phyloP scores from a whole-genome alignment of 2,888 invertebrate genomes.

The Crocallis elinguaria region DNA sequence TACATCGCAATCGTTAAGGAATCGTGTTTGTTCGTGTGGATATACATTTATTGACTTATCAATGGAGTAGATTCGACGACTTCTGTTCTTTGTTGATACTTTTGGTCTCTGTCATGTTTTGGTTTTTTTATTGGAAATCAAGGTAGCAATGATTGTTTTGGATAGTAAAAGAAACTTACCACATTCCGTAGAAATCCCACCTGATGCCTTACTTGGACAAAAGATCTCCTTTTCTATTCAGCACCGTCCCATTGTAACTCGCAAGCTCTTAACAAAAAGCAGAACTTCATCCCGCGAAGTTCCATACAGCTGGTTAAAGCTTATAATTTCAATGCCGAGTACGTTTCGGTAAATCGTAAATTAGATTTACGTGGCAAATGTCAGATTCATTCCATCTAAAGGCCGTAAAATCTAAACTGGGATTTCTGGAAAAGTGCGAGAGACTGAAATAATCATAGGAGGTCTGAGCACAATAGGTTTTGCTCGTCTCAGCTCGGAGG shows the following conservation, averaged over 20 bases:
- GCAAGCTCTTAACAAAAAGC: conserved; percentile 33
- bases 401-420: conserved; percentile 70
- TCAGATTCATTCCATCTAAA: conserved; percentile 65
- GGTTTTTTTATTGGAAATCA: too few relatives aligned
- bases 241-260: conserved; percentile 21
- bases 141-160: neutral
- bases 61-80: conserved; percentile 16
- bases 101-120: too few relatives aligned
- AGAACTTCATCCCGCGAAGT: conserved; percentile 41
- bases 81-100: neutral
- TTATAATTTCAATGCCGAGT: conserved; percentile 51
- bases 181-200: neutral
- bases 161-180: conserved; percentile 11
- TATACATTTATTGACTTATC: conserved; percentile 16
- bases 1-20: conserved; percentile 32
- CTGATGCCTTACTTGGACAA: conserved; percentile 5
- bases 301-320: conserved; percentile 44
- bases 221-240: conserved; percentile 10
- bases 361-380: conserved; percentile 60
- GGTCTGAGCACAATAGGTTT: conserved; percentile 81
- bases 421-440: conserved; percentile 77
- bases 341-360: conserved; percentile 62
- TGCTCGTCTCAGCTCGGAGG: conserved; percentile 74
- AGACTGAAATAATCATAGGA: conserved; percentile 82
- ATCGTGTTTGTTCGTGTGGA: conserved; percentile 9